Evolutionary conservation across 2,113 vertebrate genomes (phyloP).

Genomic region (Sterna hirundo): DNA sequence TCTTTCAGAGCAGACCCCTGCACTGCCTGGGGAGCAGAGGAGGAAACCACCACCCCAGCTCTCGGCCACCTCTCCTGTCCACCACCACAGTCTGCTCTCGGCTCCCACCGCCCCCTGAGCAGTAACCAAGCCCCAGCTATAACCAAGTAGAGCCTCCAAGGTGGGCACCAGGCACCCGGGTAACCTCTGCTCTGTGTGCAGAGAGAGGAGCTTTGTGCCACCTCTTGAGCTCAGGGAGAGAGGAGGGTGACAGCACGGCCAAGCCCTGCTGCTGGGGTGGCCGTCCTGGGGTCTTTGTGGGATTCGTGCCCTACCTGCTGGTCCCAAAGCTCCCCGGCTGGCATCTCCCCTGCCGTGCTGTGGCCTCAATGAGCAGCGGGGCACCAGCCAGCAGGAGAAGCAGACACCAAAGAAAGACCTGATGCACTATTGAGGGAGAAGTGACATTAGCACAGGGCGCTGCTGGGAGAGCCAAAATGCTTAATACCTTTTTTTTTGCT

Average conservation of each 20-base stretch:
- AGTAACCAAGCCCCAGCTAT: neutral
- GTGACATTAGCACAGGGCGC: neutral
- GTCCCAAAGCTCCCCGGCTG: neutral
- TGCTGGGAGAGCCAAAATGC: neutral
- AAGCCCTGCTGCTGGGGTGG: neutral
- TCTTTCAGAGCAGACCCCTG: neutral
- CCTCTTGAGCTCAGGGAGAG: neutral
- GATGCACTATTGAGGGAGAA: neutral
- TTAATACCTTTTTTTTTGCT: neutral
- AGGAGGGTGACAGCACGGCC: neutral
- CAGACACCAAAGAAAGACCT: neutral
- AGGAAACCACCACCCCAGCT: neutral
- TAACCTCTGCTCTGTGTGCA: neutral
- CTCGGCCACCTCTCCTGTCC: neutral
- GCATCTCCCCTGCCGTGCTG: neutral
- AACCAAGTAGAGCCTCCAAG: neutral
- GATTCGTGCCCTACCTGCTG: neutral
- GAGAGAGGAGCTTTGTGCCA: neutral
- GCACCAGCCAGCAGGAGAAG: neutral
- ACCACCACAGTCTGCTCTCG: neutral
- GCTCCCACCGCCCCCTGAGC: neutral
- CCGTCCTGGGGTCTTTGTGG: neutral
- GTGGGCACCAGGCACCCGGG: fast-evolving
- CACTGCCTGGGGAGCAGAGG: neutral
- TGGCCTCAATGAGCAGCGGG: neutral